Evolutionary conservation across 2,888 invertebrate genomes (phyloP), one percentile per base, ranked within the genome.

Genomic region (Trissolcus japonicus): DNA sequence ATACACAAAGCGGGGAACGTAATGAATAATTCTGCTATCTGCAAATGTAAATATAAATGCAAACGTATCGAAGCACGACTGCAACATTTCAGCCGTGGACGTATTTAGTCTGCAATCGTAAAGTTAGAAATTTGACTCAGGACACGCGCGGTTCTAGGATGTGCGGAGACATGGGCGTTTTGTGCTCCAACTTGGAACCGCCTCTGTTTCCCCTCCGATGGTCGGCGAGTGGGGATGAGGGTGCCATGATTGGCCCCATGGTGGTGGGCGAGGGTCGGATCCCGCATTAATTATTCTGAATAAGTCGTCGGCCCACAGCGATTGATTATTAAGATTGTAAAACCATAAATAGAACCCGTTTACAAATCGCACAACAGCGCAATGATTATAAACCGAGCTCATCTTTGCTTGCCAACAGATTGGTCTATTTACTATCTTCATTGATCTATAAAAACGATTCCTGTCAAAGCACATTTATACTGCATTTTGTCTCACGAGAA

Each of bases 261-360:
- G 81, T 81, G 83, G 86, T 82, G 82, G 75, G 79, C 78, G 81
- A 82, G 84, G 86, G 86, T 75, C 84, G 84, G 80, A 80, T 82
- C 76, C 82, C 71, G 84, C 82, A 87, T 88, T 88, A 87, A 88
- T 88, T 88, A 88, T 88, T 88, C 86, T 87, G 87, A 88, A 87
- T 88, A 87, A 88, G 88, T 88, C 88, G 88, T 88, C 86, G 86
- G 82, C 82, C 85, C 83, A 83, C 82, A 82, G 83, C 82, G 80
- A 83, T 84, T 87, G 86, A 87, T 88, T 87, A 87, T 87, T 87
- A 86, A 87, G 86, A 87, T 86, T 83, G 84, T 87, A 86, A 83
- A 86, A 83, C 86, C 86, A 85, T 87, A 87, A 88, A 88, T 88
- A 88, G 87, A 87, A 87, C 83, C 84, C 85, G 87, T 87, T 87